Percentiles rank a stretch among this genome's conserved stretches.
These are phyloP conservation scores for Petrophora chlorosata DNA, from an alignment of 2,888 invertebrate genomes.

Conservation along the genomic window DNA sequence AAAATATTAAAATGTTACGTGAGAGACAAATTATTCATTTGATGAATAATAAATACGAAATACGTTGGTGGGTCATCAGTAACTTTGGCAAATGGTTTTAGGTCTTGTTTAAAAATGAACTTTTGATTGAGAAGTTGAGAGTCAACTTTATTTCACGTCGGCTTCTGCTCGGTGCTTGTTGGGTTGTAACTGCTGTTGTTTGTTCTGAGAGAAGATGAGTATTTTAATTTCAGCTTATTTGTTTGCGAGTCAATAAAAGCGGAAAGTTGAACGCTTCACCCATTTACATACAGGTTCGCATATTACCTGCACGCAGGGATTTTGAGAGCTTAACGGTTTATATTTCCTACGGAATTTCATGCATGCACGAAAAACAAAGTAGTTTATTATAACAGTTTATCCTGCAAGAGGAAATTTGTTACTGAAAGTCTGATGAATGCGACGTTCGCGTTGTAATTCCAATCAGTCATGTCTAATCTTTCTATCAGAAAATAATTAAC, in stretches of 20 bases:
- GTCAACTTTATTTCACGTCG: slow-evolving; percentile 33
- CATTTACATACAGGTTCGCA: slow-evolving; percentile 1
- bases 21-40: slow-evolving; percentile 21
- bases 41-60: slow-evolving; percentile 24
- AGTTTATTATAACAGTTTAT: background rate
- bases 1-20: slow-evolving; percentile 35
- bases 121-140: slow-evolving; percentile 37
- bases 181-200: slow-evolving; percentile 35
- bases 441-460: background rate
- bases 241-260: slow-evolving; percentile 21
- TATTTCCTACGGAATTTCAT: background rate
- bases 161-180: slow-evolving; percentile 23
- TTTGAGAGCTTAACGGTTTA: background rate
- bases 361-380: background rate
- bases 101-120: slow-evolving; percentile 30
- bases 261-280: slow-evolving; percentile 11
- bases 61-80: slow-evolving; percentile 22
- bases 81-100: slow-evolving; percentile 34
- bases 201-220: slow-evolving; percentile 29
- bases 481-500: background rate
- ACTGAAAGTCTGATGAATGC: background rate
- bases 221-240: slow-evolving; percentile 31
- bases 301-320: slow-evolving; percentile 6
- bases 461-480: slow-evolving; percentile 4
- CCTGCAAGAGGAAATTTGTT: background rate